Evolutionary conservation across 2,888 invertebrate genomes (phyloP).

Genomic region (Drosophila ustulata): DNA sequence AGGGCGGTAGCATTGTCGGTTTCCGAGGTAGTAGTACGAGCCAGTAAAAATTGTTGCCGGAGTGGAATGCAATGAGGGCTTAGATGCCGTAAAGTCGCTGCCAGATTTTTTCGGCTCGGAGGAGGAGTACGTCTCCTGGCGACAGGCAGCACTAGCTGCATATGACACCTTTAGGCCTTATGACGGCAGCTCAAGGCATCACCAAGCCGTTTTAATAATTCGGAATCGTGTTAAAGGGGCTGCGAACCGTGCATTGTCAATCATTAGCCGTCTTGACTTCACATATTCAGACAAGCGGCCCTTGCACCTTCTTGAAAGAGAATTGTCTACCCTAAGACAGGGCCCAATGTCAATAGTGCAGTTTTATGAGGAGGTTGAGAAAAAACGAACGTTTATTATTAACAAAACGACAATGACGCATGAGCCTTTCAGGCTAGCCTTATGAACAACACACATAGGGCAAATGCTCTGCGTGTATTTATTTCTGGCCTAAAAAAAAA

Average conservation of each 20-base stretch:
- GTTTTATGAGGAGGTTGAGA: constrained; percentile 53
- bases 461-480: not conserved
- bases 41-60: too few species aligned
- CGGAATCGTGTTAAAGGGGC: constrained; percentile 25
- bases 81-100: not conserved
- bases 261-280: constrained; percentile 24
- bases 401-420: constrained; percentile 54
- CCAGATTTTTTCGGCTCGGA: constrained; percentile 2
- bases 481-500: not conserved
- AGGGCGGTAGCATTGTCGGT: too few species aligned
- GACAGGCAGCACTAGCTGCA: constrained; percentile 26
- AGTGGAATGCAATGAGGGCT: too few species aligned
- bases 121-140: constrained; percentile 32
- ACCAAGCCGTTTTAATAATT: constrained; percentile 36
- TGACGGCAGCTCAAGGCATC: constrained; percentile 23
- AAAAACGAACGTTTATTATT: constrained; percentile 39
- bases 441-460: constrained; percentile 38
- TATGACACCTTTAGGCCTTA: constrained; percentile 23
- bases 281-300: constrained; percentile 33
- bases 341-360: constrained; percentile 36
- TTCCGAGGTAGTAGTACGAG: too few species aligned
- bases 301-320: constrained; percentile 9
- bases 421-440: constrained; percentile 28
- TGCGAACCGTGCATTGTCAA: constrained; percentile 1
- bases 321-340: too few species aligned